These are phyloP conservation scores for Sycophila sp. DNA, from an alignment of 1,140 invertebrate genomes.

Conservation along the genomic window DNA sequence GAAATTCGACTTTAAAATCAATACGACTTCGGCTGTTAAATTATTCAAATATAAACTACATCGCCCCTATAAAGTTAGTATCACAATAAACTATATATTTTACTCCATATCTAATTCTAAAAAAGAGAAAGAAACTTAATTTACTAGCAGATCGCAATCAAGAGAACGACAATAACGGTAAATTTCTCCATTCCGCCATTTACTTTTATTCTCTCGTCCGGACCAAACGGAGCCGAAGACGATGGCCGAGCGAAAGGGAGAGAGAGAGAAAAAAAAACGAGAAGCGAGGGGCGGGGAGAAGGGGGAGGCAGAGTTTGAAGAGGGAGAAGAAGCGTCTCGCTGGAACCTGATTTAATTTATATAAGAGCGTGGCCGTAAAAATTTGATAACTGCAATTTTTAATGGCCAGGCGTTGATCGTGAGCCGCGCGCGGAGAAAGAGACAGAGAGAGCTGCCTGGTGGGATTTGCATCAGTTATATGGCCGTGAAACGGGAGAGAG, in stretches of 20 bases:
- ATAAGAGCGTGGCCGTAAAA: constrained; percentile 37
- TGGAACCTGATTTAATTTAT: constrained; percentile 39
- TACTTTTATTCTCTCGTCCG: constrained; percentile 1
- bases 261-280: background rate
- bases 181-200: constrained; percentile 10
- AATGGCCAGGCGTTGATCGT: constrained; percentile 30
- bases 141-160: constrained; percentile 11
- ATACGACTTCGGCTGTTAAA: too few relatives aligned
- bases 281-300: background rate
- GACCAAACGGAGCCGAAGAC: too few relatives aligned
- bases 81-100: too few relatives aligned
- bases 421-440: constrained; percentile 6
- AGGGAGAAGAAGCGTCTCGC: background rate
- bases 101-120: background rate
- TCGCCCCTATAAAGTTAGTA: too few relatives aligned
- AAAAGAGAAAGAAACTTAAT: constrained; percentile 11
- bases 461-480: constrained; percentile 52
- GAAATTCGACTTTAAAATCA: too few relatives aligned
- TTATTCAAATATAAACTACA: too few relatives aligned
- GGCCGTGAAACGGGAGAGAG: background rate
- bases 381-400: constrained; percentile 40
- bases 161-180: constrained; percentile 23
- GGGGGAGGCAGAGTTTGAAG: background rate
- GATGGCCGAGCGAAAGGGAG: background rate
- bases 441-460: constrained; percentile 19